These are phyloP conservation scores for Molossus molossus DNA, from an alignment of 2,797 vertebrate species.

Conservation along the genomic window DNA sequence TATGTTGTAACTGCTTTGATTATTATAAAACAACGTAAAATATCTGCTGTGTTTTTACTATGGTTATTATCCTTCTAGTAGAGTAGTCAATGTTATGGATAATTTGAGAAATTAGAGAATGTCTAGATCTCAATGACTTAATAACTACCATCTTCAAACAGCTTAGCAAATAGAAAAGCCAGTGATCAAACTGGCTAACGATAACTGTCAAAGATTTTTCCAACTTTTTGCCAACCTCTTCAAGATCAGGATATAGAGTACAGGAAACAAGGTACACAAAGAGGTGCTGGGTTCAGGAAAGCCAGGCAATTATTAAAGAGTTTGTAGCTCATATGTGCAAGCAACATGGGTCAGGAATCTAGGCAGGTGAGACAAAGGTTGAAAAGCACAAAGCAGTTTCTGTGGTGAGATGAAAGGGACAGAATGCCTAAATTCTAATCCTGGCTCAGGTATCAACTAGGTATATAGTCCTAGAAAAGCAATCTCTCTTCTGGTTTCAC, in stretches of 20 bases:
- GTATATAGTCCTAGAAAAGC: background rate
- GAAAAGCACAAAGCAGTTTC: constrained; percentile 37
- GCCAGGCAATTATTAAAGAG: background rate
- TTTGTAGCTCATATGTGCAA: background rate
- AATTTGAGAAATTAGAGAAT: background rate
- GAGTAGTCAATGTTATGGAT: background rate
- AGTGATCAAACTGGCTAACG: constrained; percentile 33
- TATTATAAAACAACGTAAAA: constrained; percentile 39
- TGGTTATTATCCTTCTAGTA: constrained; percentile 11
- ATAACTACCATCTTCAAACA: constrained; percentile 45
- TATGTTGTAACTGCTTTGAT: constrained; percentile 1
- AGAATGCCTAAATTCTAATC: background rate
- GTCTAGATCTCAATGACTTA: constrained; percentile 24
- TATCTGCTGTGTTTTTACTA: constrained; percentile 30
- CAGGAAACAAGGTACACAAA: background rate
- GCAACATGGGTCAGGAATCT: background rate
- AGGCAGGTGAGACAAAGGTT: constrained; percentile 15
- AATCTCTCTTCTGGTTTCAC: background rate
- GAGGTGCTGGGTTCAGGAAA: constrained; percentile 36
- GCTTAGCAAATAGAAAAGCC: constrained; percentile 9
- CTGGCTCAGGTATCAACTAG: background rate
- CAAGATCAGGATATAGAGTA: background rate
- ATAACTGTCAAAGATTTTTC: constrained; percentile 49
- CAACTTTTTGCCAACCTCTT: background rate
- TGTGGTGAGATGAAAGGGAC: background rate